A percentile compares a stretch with the other conserved stretches of the same genome.
These are phyloP conservation scores for Siniperca chuatsi DNA, from an alignment of 2,113 vertebrate genomes.

Conservation along the genomic window DNA sequence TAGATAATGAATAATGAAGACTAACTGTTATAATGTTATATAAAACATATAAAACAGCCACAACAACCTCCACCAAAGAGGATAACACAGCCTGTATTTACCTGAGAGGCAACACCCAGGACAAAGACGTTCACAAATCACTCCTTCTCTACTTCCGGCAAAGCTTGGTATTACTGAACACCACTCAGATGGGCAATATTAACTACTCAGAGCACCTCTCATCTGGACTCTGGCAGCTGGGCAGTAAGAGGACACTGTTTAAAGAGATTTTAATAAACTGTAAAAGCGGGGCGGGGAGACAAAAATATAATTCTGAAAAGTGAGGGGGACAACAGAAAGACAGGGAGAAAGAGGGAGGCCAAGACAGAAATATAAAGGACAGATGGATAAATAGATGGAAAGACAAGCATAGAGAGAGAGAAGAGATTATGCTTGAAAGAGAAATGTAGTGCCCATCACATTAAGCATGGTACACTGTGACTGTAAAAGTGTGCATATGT, in stretches of 20 bases:
- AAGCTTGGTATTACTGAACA: constrained; percentile 10
- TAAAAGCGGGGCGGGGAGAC: too few species aligned
- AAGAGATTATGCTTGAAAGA: neutral
- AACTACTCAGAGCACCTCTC: neutral
- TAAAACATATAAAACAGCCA: too few species aligned
- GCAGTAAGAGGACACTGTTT: constrained; percentile 4
- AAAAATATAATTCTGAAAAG: too few species aligned
- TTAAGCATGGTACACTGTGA: constrained; percentile 2
- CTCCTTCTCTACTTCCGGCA: neutral
- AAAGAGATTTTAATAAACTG: constrained; percentile 17
- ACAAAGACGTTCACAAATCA: neutral
- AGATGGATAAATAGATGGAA: neutral
- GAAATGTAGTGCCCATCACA: neutral
- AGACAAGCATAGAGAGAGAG: neutral
- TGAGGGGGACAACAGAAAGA: neutral
- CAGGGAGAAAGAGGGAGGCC: neutral
- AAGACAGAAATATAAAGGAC: neutral
- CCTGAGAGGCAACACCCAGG: neutral
- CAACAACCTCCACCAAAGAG: too few species aligned
- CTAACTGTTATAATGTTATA: neutral
- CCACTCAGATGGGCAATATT: neutral
- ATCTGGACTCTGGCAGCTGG: constrained; percentile 8
- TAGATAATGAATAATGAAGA: neutral
- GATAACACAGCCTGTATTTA: too few species aligned
- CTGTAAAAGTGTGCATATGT: constrained; percentile 17